phyloP scores from a whole-genome alignment of 2,113 vertebrate genomes.

The Cyprinodon brontotheroides region DNA sequence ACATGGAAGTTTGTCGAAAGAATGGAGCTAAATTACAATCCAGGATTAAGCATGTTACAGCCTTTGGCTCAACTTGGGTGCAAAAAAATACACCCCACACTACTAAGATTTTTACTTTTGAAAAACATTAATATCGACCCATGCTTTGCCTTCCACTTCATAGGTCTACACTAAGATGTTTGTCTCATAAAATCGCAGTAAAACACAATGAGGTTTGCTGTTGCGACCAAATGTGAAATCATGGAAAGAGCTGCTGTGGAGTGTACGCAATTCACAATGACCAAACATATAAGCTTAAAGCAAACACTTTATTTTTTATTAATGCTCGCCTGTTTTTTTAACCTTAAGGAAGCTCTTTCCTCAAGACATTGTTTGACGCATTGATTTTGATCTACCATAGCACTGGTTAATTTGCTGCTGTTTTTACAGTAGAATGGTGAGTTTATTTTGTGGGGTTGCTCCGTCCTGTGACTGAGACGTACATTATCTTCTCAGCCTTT shows the following conservation, averaged over 20 bases:
- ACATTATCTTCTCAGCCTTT: conserved; percentile 52
- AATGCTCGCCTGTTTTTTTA: not conserved
- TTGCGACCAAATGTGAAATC: not conserved
- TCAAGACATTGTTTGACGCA: no score
- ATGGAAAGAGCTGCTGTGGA: not conserved
- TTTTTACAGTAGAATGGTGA: conserved; percentile 13
- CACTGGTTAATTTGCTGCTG: conserved; percentile 26
- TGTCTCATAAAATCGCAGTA: not conserved
- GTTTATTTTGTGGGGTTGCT: conserved; percentile 42
- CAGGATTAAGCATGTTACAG: not conserved
- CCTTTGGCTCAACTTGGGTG: not conserved
- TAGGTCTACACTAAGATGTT: not conserved
- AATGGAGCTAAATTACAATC: not conserved
- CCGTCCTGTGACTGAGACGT: conserved; percentile 58
- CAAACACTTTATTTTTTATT: not conserved
- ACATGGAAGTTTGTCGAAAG: not conserved
- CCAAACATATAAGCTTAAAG: no score
- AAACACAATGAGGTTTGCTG: not conserved
- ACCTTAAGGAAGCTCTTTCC: not conserved
- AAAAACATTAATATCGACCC: not conserved
- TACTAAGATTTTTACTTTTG: not conserved
- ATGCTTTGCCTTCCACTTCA: not conserved
- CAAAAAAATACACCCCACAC: not conserved
- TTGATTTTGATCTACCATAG: conserved; percentile 28
- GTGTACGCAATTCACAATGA: not conserved